Percentiles rank a stretch among this genome's conserved stretches.
Evolutionary conservation across 1,140 invertebrate species (phyloP).

Genomic region (Cecropterus lyciades): DNA sequence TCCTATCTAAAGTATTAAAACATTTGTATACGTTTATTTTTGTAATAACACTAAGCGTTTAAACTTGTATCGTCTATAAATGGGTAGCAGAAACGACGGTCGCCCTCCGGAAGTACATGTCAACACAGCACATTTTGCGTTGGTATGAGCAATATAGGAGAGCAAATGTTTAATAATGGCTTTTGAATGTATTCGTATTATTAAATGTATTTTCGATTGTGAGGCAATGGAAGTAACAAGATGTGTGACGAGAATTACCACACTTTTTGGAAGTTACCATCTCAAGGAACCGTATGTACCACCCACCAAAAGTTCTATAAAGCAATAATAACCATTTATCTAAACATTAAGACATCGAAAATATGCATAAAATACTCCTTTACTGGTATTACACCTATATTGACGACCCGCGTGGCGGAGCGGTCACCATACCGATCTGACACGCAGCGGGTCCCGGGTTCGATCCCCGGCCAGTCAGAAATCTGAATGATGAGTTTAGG

Average conservation of each 20-base stretch:
- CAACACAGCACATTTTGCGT: constrained; percentile 72
- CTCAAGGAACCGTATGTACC: too few relatives aligned
- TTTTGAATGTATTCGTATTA: constrained; percentile 12
- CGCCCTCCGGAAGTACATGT: constrained; percentile 39
- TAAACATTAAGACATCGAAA: too few relatives aligned
- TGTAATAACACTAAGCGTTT: constrained; percentile 11
- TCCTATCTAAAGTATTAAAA: constrained; percentile 2
- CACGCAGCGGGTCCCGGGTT: too few relatives aligned
- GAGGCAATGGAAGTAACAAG: constrained; percentile 27
- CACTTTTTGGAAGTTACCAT: constrained; percentile 5
- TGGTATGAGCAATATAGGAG: constrained; percentile 12
- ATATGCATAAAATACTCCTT: too few relatives aligned
- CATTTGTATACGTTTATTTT: constrained; percentile 19
- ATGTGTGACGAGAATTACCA: constrained; percentile 28
- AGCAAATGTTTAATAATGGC: background rate
- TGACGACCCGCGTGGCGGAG: too few relatives aligned
- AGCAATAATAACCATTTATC: too few relatives aligned
- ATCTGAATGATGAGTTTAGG: too few relatives aligned
- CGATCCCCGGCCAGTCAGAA: too few relatives aligned
- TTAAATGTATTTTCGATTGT: constrained; percentile 11
- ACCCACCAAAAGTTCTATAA: too few relatives aligned
- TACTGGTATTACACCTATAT: too few relatives aligned
- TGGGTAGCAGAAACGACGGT: background rate
- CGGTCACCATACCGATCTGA: too few relatives aligned
- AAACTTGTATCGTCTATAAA: background rate